Evolutionary conservation across 2,888 invertebrate species (phyloP), one percentile per base, ranked within the genome.

Genomic region (Empis livida): DNA sequence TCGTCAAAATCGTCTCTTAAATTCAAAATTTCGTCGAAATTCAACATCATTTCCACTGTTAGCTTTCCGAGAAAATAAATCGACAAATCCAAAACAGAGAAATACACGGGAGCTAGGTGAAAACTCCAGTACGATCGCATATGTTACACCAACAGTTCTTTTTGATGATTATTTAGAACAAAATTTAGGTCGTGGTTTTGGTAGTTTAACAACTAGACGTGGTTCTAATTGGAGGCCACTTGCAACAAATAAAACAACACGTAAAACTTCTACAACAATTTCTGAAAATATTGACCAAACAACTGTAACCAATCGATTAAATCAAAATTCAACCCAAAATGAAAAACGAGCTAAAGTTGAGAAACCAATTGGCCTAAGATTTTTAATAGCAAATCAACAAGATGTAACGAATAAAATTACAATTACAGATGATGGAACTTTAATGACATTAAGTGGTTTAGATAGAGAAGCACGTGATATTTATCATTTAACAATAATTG

Each of bases 361-460:
- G 10, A 56, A 59, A 10, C 64, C 61, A 41, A 59, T 66, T 44
- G 78, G 76, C 53, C 71, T 84, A 39, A 75, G 78, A 53, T 89
- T 85, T 56, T 75, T 85, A 17, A 84, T 89, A 52, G 88, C 87
- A 35, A 88, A 88, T 67, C 85, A 86, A 59, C 82, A 84, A 57
- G 89, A 90, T 62, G 80, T 87, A 5, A 76, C 80, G 15, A 85
- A 87, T 58, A 79, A 80, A 59, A 86, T 90, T 53, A 79, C 81
- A 30, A 83, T 90, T 32, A 82, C 84, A 62, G 73, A 64, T 54
- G 86, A 88, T 61, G 90, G 90, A 27, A 82, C 84, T 1, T 74
- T 90, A n/a, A 84, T 81, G 62, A 82, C 88, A 0, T 76, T 82
- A 45, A 78, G 76, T 51, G 79, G 84, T 16, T 71, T 90, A 44